These are phyloP conservation scores for Pterostichus niger DNA, from an alignment of 2,888 invertebrate species.

Conservation along the genomic window DNA sequence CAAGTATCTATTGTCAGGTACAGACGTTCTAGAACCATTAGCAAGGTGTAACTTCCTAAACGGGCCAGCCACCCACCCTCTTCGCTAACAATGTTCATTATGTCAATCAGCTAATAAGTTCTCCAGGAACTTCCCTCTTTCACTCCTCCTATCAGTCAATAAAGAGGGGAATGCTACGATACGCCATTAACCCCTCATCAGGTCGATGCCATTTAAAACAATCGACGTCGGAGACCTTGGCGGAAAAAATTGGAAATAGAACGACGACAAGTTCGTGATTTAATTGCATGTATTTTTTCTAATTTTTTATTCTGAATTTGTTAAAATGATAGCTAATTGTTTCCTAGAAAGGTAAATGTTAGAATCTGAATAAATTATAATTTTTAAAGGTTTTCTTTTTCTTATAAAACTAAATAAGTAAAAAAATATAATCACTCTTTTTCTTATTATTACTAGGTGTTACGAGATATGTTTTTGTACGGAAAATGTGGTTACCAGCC, in stretches of 20 bases:
- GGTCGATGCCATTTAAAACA: constrained; percentile 33
- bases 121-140: constrained; percentile 11
- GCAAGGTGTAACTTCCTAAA: background rate
- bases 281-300: background rate
- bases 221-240: constrained; percentile 2
- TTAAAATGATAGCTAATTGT: no score
- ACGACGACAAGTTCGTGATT: constrained; percentile 4
- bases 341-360: no score
- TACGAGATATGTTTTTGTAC: no score
- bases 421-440: no score
- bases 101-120: constrained; percentile 41
- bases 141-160: background rate
- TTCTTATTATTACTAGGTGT: no score
- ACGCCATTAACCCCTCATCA: constrained; percentile 9
- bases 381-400: no score
- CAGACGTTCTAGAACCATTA: background rate
- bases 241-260: constrained; percentile 16
- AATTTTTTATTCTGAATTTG: background rate
- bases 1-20: background rate
- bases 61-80: background rate
- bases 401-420: no score
- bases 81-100: constrained; percentile 37
- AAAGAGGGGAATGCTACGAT: background rate
- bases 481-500: no score
- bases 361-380: no score